These are phyloP conservation scores for Rhagium mordax DNA, from an alignment of 2,888 invertebrate species.

Conservation along the genomic window DNA sequence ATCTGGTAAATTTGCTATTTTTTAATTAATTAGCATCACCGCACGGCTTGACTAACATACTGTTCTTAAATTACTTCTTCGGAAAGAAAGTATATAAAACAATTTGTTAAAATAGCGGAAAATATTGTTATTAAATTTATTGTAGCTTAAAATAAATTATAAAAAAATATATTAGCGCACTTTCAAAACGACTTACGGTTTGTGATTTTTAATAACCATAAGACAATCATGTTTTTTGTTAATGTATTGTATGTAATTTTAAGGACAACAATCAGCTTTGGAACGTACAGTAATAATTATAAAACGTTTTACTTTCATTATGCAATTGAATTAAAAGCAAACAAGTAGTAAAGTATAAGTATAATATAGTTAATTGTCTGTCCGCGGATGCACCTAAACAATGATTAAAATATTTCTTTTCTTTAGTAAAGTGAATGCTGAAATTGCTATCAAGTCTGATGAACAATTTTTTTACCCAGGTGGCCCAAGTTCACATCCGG, in stretches of 20 bases:
- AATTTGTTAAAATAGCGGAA: neutral
- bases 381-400: no score
- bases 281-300: no score
- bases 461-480: no score
- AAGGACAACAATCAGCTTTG: no score
- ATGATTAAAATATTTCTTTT: no score
- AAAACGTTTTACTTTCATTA: no score
- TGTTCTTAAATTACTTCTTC: neutral
- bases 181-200: neutral
- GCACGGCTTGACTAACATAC: neutral
- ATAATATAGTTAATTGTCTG: no score
- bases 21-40: neutral
- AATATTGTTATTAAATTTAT: neutral
- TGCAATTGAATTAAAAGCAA: no score
- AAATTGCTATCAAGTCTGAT: no score
- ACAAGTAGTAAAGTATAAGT: no score
- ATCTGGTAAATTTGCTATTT: neutral
- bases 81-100: neutral
- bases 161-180: neutral
- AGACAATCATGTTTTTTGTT: neutral
- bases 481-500: no score
- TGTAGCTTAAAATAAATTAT: neutral
- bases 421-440: no score
- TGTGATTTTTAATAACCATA: neutral
- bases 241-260: neutral